Base-by-base conservation (phyloP, 1,140 invertebrate species). In the Chironomus tepperi region DNA sequence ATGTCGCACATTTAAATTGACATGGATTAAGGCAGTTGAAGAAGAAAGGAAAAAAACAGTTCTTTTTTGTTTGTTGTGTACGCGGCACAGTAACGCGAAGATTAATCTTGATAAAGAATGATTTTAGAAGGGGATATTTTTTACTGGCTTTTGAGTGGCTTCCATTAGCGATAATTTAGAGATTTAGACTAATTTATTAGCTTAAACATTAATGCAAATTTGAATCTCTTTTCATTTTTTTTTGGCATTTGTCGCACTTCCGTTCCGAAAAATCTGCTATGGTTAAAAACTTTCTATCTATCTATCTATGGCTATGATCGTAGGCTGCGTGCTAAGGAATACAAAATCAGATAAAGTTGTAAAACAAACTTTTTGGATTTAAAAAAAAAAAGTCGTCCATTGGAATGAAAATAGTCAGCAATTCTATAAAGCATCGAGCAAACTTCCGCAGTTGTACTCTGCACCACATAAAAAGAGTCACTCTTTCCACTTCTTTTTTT, bases 31-130 rank as follows among this genome's bases (percentile, higher is more conserved):
- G 47, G 47, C 47, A 57, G 47, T 57, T 57, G 12, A n/a, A 57
- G 47, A 57, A 57, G n/a, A 34, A 34, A 34, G 24, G 24, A 34
- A 34, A n/a, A n/a, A n/a, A 34, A 34, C 24, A 34, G 47, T 57
- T 57, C 47, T 57, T 34, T 34, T 34, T 34, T 34, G 24, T 34
- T 34, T 34, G 24, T 34, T 34, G 24, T 34, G 24, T 34, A 34
- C 24, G 24, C 24, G 24, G 24, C 24, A 34, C 47, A 57, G n/a
- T 15, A 12, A 8, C 0, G 12, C 3, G n/a, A n/a, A 57, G 47
- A 57, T 57, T 57, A 57, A 57, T 57, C 47, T 57, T 57, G 47
- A 57, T 57, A 57, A 57, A 57, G 47, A 57, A 57, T 57, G 47
- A 57, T 57, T 57, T 57, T 57, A n/a, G 12, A n/a, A n/a, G 12